Evolutionary conservation across 2,797 vertebrate species (phyloP).

Genomic region (Macropus fuliginosus): DNA sequence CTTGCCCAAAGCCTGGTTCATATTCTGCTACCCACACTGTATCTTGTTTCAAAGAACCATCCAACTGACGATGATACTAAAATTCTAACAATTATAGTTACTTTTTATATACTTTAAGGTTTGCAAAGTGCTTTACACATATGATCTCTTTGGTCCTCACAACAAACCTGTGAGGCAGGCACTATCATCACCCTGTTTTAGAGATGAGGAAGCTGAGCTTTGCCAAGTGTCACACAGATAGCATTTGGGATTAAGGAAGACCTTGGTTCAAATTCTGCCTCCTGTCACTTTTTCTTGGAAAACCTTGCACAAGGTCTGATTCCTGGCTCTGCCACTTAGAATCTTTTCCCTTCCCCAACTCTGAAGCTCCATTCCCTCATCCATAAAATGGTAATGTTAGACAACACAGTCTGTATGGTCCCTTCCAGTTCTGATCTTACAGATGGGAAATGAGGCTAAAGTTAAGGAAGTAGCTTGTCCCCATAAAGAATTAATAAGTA

Average conservation of each 20-base stretch:
- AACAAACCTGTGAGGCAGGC: not conserved
- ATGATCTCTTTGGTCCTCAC: not conserved
- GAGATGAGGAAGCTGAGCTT: not conserved
- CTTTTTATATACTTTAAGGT: not conserved
- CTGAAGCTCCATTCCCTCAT: not conserved
- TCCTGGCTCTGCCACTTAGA: not conserved
- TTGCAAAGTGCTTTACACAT: not conserved
- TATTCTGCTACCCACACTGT: not conserved
- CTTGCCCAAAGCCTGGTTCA: not conserved
- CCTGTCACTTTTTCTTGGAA: not conserved
- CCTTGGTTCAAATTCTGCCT: not conserved
- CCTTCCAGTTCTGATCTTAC: not conserved
- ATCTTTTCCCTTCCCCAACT: not conserved
- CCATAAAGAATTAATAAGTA: not conserved
- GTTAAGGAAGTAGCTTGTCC: not conserved
- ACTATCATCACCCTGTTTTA: no score
- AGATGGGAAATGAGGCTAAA: not conserved
- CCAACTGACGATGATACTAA: not conserved
- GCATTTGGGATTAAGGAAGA: not conserved
- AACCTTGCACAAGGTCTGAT: not conserved
- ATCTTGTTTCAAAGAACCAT: not conserved
- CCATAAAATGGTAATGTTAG: not conserved
- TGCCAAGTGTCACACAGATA: not conserved
- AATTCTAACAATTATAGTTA: not conserved
- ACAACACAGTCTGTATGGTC: not conserved